These are phyloP conservation scores for Chaetura pelagica DNA, from an alignment of 2,113 vertebrate species.

Conservation along the genomic window DNA sequence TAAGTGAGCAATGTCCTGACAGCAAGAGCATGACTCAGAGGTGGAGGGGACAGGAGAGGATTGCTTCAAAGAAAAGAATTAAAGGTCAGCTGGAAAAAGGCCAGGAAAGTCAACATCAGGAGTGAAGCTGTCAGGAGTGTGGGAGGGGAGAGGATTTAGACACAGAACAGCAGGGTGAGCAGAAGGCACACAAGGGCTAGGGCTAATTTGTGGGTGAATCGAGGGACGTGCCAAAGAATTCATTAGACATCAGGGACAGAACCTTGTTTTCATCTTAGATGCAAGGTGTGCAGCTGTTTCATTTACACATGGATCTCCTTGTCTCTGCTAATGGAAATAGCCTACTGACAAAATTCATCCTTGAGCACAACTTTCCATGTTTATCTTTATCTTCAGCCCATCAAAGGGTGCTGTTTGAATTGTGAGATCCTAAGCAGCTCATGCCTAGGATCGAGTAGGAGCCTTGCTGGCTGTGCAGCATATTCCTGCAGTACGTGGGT, in stretches of 20 bases:
- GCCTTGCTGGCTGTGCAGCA: neutral
- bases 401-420: neutral
- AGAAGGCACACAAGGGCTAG: neutral
- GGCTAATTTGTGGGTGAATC: neutral
- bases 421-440: neutral
- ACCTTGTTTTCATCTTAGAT: neutral
- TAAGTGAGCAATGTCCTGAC: neutral
- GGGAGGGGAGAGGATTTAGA: neutral
- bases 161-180: neutral
- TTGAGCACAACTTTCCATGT: neutral
- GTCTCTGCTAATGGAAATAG: neutral
- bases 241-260: neutral
- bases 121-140: neutral
- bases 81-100: neutral
- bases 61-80: neutral
- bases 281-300: neutral
- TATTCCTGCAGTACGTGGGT: accelerated
- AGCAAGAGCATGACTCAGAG: accelerated
- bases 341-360: neutral
- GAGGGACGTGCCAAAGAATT: neutral
- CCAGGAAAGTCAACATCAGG: neutral
- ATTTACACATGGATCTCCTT: neutral
- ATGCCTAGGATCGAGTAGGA: neutral
- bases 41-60: neutral
- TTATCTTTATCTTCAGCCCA: neutral